These are phyloP conservation scores for Ophthalmotilapia sp. DNA, from an alignment of 2,113 vertebrate genomes.

Conservation along the genomic window DNA sequence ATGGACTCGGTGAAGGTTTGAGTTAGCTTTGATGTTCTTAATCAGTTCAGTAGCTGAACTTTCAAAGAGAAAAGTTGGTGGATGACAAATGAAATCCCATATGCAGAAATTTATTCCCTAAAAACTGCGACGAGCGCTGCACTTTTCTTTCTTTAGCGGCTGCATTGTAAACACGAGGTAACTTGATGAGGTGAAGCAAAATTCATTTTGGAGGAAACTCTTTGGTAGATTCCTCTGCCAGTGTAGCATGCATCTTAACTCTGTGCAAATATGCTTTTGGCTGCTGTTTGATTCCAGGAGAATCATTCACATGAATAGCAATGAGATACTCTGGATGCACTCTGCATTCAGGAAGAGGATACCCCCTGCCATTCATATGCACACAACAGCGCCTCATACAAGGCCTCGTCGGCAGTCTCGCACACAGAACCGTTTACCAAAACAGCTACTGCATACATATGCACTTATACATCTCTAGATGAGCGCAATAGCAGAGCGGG, in stretches of 20 bases:
- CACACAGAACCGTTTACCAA: background rate
- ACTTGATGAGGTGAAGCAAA: background rate
- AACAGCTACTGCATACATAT: background rate
- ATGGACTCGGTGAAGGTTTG: background rate
- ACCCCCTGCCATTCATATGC: conserved; percentile 8
- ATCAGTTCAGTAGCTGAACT: background rate
- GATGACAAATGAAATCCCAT: background rate
- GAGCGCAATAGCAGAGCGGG: background rate
- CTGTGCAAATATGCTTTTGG: conserved; percentile 39
- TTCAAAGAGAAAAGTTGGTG: background rate
- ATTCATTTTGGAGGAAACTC: background rate
- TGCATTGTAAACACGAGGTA: background rate
- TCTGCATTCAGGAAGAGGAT: conserved; percentile 18
- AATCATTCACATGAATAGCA: conserved; percentile 32
- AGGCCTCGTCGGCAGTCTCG: background rate
- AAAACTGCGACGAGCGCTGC: background rate
- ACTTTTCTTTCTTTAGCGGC: background rate
- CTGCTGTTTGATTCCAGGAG: conserved; percentile 38
- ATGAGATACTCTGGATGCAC: conserved; percentile 24
- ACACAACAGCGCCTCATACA: background rate
- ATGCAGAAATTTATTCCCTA: background rate
- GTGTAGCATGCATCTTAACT: background rate
- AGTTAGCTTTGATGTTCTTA: background rate
- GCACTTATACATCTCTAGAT: background rate
- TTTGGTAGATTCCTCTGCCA: background rate